phyloP scores from a whole-genome alignment of 2,888 invertebrate genomes.

The Drosophila histrio region DNA sequence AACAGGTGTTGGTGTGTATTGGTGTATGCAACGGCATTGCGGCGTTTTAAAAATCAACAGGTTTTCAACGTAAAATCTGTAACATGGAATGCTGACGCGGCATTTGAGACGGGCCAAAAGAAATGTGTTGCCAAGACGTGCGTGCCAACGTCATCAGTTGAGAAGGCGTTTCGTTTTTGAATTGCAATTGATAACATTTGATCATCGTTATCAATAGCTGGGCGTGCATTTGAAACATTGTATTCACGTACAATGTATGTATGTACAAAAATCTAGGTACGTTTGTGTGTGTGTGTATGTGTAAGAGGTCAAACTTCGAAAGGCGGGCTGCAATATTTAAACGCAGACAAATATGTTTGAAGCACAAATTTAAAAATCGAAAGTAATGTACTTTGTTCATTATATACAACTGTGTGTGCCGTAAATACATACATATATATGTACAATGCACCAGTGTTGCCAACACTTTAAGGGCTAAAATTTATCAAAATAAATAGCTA shows the following conservation, averaged over 20 bases:
- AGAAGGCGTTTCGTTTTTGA: background rate
- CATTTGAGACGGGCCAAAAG: constrained; percentile 28
- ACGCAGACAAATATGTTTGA: background rate
- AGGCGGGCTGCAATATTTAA: background rate
- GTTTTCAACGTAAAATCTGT: constrained; percentile 54
- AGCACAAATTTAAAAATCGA: constrained; percentile 20
- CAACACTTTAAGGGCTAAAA: too few relatives aligned
- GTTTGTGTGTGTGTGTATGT: background rate
- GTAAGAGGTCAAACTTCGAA: constrained; percentile 22
- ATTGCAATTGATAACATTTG: constrained; percentile 30
- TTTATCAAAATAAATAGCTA: too few relatives aligned
- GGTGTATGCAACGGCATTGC: constrained; percentile 13
- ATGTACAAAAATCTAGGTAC: background rate
- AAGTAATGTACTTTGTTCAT: constrained; percentile 22
- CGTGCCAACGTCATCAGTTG: constrained; percentile 49
- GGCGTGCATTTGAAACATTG: constrained; percentile 15
- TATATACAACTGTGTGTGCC: background rate
- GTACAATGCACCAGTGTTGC: constrained; percentile 42
- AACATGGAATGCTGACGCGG: constrained; percentile 54
- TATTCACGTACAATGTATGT: constrained; percentile 10
- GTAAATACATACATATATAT: background rate
- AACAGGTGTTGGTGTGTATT: constrained; percentile 32
- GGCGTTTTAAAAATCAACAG: constrained; percentile 61
- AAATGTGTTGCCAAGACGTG: constrained; percentile 23
- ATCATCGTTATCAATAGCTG: constrained; percentile 28